Evolutionary conservation across 53 echinoderm and acorn worm species (phyloP), one percentile per base, ranked within the genome.

Genomic region (Astropecten irregularis): DNA sequence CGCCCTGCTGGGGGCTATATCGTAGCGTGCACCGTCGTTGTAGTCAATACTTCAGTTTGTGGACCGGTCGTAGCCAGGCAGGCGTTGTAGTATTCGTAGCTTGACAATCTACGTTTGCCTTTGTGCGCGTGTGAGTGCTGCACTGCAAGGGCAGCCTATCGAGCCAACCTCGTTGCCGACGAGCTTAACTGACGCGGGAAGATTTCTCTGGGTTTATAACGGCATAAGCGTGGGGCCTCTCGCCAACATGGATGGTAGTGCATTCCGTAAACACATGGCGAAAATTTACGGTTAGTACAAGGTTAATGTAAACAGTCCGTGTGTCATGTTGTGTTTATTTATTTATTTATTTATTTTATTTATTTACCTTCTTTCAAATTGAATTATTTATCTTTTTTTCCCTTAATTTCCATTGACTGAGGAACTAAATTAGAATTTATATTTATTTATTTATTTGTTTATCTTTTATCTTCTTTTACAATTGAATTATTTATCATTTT

Each of bases 241-340:
- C 48, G 15, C 4, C 74, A 74, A 14, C 56, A 74, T 74, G 74
- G 74, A 74, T 31, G 74, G 74, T 0, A 74, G 54, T 6, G 74
- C 74, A 16, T 74, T 74, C 38, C 74, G 74, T 52, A 74, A 74
- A 56, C 74, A 74, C 74, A 74, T 74, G 74, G 74, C 74, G 34
- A 74, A 74, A 55, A 74, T 74, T 74, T 74, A 74, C 74, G 74
- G 74, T 74, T 57, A 74, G 74, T 74, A 7, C n/a, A n/a, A n/a
- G n/a, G n/a, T n/a, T n/a, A n/a, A n/a, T n/a, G n/a, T n/a, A n/a
- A n/a, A n/a, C n/a, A n/a, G n/a, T n/a, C n/a, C n/a, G n/a, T n/a
- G n/a, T n/a, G 15, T 30, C 13, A 30, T 66, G 20, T 66, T 66
- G 20, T 30, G 35, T 66, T 19, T 53, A 54, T 54, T 54, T 23